Conservation (phyloP, 2,797 vertebrate species). For the Tiaroga cobitis region DNA sequence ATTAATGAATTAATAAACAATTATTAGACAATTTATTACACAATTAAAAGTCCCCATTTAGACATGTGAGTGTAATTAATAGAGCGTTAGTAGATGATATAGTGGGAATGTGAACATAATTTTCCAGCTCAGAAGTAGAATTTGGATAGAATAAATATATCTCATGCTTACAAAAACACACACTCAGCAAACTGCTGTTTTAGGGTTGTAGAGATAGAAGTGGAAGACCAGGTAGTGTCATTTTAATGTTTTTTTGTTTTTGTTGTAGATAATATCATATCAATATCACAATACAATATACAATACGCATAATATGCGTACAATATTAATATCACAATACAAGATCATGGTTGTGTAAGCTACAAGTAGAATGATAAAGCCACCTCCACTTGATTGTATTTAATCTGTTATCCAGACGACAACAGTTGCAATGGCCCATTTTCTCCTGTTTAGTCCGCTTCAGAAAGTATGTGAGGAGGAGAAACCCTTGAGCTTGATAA, state of each 20-base stretch:
- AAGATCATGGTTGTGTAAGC: background rate
- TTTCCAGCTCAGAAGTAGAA: background rate
- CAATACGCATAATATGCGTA: too few relatives aligned
- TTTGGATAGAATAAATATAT: background rate
- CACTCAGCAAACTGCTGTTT: background rate
- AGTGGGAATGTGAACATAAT: background rate
- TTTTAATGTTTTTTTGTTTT: background rate
- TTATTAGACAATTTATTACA: background rate
- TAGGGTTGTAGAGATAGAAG: background rate
- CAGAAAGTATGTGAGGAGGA: conserved; percentile 60
- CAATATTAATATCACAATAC: too few relatives aligned
- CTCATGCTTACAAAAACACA: background rate
- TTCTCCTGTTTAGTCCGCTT: conserved; percentile 60
- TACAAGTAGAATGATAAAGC: background rate
- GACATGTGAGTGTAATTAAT: background rate
- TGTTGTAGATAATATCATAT: too few relatives aligned
- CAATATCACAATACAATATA: too few relatives aligned
- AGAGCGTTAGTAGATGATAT: background rate
- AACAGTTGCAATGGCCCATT: conserved; percentile 9
- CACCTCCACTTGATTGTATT: background rate
- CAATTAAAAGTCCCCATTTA: background rate
- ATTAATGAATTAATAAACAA: background rate
- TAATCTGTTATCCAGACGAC: background rate
- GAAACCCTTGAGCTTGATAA: conserved; percentile 73
- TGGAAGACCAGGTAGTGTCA: background rate